Evolutionary conservation across 2,888 invertebrate species (phyloP).

Genomic region (Imbricaverruca yamaguchii): DNA sequence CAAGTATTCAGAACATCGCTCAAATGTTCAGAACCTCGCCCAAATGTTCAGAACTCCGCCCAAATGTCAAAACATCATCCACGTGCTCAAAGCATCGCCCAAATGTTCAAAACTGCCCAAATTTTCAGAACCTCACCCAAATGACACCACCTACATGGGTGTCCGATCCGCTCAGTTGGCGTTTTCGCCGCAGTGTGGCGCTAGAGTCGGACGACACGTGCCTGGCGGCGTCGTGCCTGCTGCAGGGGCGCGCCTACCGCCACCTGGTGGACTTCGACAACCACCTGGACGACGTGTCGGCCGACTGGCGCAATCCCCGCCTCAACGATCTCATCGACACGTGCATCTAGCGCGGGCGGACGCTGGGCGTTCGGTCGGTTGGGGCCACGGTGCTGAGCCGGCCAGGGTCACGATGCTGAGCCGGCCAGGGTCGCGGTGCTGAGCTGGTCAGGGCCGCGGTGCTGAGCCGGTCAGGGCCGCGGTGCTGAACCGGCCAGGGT

Average conservation of each 20-base stretch:
- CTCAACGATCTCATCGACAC: conserved; percentile 49
- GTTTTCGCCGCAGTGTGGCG: neutral
- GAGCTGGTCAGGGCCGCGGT: no score
- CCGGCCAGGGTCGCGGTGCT: no score
- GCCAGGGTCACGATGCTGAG: no score
- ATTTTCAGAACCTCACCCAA: neutral
- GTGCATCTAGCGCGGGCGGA: neutral
- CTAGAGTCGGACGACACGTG: conserved; percentile 39
- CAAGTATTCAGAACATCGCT: no score
- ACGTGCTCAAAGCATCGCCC: no score
- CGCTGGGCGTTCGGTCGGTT: no score
- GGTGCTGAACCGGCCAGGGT: no score
- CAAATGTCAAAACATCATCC: no score
- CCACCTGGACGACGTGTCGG: conserved; percentile 80
- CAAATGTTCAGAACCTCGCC: neutral
- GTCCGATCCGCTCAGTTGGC: neutral
- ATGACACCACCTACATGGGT: neutral
- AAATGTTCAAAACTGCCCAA: neutral
- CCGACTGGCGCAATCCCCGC: conserved; percentile 79
- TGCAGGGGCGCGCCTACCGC: conserved; percentile 64
- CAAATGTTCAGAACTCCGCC: neutral
- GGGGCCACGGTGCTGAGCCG: no score
- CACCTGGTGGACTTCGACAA: conserved; percentile 93
- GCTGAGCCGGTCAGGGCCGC: no score
- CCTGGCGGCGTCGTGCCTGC: conserved; percentile 52